Base-by-base conservation (phyloP, 2,888 invertebrate genomes). In the Dexiosoma caninum region DNA sequence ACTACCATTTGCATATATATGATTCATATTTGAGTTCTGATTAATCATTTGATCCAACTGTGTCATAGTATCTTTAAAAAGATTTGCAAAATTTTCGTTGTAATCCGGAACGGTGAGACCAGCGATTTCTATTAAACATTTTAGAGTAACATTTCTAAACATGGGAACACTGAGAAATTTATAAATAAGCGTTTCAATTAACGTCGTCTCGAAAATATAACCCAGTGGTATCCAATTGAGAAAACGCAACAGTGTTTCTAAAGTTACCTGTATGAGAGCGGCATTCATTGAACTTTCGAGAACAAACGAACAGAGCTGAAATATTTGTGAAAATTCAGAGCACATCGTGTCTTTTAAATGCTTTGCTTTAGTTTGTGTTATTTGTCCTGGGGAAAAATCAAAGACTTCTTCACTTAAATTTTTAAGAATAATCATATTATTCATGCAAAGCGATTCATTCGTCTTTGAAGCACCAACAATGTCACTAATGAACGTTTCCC, bases 221-320 rank as follows among this genome's bases (percentile, higher is more conserved):
- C 99, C 99, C 82, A 99, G 92, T n/a, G 99, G 99, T 87, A 99
- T 99, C 99, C 99, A 99, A 89, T 98, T 99, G 46, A 99, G 92
- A 92, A 99, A 99, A 89, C 98, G 93, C 84, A 99, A 92, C 72
- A 99, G 92, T 2, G 99, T 99, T 89, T 99, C 98, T 83, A 99
- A 92, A 0, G 99, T 99, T 3, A 98, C 95, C 60, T 96, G 97
- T 72, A 99, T 98, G 78, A 99, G 92, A 49, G 97, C 95, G 57
- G 98, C 97, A 92, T 98, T 99, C 91, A 98, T 97, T 12, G 99
- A 99, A 91, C 97, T 98, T 88, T 99, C 98, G 92, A 99, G 93
- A 9, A 99, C 99, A 92, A 96, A 98, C 89, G 98, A 97, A 91
- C 99, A 99, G 19, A 99, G 93, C 87, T 97, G 96, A 91, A 99